Conservation (phyloP, 2,888 invertebrate species). For the Fabriciana adippe region DNA sequence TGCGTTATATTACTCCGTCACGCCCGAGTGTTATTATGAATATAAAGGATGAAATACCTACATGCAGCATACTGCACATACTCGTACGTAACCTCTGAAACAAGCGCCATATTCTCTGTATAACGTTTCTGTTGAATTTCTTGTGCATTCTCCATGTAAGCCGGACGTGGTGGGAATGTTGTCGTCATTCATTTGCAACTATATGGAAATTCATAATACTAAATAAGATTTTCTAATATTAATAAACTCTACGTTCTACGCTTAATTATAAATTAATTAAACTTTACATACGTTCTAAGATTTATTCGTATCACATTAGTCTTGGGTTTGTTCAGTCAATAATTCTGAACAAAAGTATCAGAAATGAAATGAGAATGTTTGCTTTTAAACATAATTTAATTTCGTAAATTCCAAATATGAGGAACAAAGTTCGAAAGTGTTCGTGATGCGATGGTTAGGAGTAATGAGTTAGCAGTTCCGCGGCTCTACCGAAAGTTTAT, state of each 20-base stretch:
- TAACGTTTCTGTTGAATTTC: slow-evolving; percentile 16
- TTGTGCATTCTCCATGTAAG: slow-evolving; percentile 6
- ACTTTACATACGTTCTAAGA: too few relatives aligned
- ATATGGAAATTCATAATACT: neutral
- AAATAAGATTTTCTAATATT: neutral
- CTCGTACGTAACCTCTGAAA: slow-evolving; percentile 2
- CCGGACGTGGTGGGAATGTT: slow-evolving; percentile 11
- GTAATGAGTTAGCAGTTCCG: slow-evolving; percentile 34
- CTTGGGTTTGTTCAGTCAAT: too few relatives aligned
- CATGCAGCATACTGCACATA: slow-evolving; percentile 6
- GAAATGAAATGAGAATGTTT: too few relatives aligned
- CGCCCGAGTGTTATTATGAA: slow-evolving; percentile 16
- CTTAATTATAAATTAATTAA: too few relatives aligned
- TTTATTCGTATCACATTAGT: too few relatives aligned
- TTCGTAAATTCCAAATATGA: slow-evolving; percentile 6
- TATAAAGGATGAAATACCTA: slow-evolving; percentile 15
- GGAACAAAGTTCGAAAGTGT: slow-evolving; percentile 25
- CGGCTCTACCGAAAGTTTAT: slow-evolving; percentile 25
- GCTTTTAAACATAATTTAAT: slow-evolving; percentile 1
- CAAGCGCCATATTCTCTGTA: slow-evolving; percentile 5
- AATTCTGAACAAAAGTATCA: too few relatives aligned
- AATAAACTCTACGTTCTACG: too few relatives aligned
- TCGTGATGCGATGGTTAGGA: slow-evolving; percentile 33
- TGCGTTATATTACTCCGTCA: neutral
- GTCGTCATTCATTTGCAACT: neutral